Evolutionary conservation across 64 coral and sea anemone species (phyloP), one percentile per base, ranked within the genome.

Genomic region (Trachythela sp.): DNA sequence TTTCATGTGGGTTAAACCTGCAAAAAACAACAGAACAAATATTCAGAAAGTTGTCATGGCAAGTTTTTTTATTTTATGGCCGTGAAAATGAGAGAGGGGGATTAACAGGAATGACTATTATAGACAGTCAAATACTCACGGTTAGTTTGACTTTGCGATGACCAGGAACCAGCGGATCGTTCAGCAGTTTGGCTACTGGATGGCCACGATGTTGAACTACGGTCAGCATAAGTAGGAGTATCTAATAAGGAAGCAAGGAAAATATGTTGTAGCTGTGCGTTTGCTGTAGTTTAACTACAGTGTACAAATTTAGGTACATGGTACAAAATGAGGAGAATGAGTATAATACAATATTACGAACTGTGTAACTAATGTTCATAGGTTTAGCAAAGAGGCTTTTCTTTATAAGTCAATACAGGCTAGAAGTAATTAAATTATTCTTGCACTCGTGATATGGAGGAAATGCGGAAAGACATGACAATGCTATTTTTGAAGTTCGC

Each of bases 191-290:
- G 75, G 37, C 75, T 80, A 18, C 75, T 39, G 13, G 75, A 80
- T 80, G 75, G 75, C 75, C 75, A 80, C 14, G 75, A 80, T 35
- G 75, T 80, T 80, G 75, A 80, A 35, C 75, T 80, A 37, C 75
- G 75, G 33, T 80, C 75, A 39, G 75, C 37, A 80, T 80, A 80
- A 35, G 30, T 10, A 80, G 75, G 8, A 22, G 8, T 36, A 15
- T 80, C 75, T 80, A 72, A 2, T 5, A 35, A 15, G 13, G 34
- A 11, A 22, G 30, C 2, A 18, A 80, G 30, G 10, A 13, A 80
- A 14, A 80, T 80, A 34, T 30, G 20, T n/a, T 64, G 8, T 27
- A 64, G 56, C 22, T n/a, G 20, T 26, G 56, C 22, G 8, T 20
- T 52, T n/a, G n/a, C n/a, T 45, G 4, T 45, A 45, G 4, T 45